Evolutionary conservation across 2,888 invertebrate species (phyloP), one percentile per base, ranked within the genome.

Genomic region (Stenodera caucasica): DNA sequence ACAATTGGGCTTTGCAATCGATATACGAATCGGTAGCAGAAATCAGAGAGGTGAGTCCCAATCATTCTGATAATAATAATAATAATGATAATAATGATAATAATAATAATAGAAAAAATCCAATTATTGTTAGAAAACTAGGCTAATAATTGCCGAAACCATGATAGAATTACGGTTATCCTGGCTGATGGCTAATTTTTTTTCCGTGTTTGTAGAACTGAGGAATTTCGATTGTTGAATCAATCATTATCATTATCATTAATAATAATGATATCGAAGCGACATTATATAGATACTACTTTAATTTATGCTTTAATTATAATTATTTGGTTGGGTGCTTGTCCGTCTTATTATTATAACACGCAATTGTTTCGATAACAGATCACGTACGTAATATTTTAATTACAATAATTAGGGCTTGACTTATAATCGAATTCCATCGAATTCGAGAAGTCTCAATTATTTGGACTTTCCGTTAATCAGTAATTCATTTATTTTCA

Each of bases 11-110:
- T 57, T 67, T 35, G 67, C 69, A 45, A 63, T 71, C 64, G 71
- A 70, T 60, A 67, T 67, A 54, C 64, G 61, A 14, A 64, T 67
- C 53, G 65, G 63, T 52, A 66, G 64, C 37, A 65, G 60, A 32
- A 66, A 61, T 53, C 66, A 57, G 49, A 68, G 71, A 75, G 75
- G 75, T 75, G 67, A 70, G 70, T 61, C 49, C 14, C 29, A 56
- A 54, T 58, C 45, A 55, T 35, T 45, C 9, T 32, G 12, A 12
- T 9, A n/a, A n/a, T 12, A 32, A 32, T 32, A 12, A 11, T 32
- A 11, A 9, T 12, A 35, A 35, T 35, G 14, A 35, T 35, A 35
- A 35, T 14, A 14, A 35, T 35, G 14, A 32, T 11, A 4, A 37
- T 15, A 32, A n/a, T 9, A 8, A 15, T 32, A 30, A n/a, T 15